A percentile compares a stretch with the other conserved stretches of the same genome.
These are phyloP conservation scores for Megatriorchis doriae DNA, from an alignment of 2,113 vertebrate species.

Conservation along the genomic window DNA sequence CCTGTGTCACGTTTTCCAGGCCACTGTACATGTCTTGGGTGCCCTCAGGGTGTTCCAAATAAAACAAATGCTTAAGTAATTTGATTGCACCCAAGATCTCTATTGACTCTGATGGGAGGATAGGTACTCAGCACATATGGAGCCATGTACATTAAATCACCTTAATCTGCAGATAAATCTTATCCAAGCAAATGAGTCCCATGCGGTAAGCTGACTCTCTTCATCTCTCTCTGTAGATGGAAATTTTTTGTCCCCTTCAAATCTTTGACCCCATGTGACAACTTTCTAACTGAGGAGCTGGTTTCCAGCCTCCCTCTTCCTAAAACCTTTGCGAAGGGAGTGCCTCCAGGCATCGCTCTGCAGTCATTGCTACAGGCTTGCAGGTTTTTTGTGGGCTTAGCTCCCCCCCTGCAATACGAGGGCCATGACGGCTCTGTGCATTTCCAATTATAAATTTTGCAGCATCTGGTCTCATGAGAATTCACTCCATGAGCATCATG, in stretches of 20 bases:
- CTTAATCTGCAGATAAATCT: background rate
- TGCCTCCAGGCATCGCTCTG: background rate
- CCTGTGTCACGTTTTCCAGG: background rate
- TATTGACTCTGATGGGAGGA: background rate
- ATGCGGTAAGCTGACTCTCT: background rate
- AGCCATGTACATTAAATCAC: background rate
- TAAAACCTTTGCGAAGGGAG: background rate
- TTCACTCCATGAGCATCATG: background rate
- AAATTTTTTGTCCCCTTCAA: background rate
- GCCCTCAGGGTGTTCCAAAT: background rate
- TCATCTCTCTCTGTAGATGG: background rate
- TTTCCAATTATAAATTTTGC: slow-evolving; percentile 12
- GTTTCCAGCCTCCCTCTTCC: background rate
- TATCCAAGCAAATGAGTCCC: background rate
- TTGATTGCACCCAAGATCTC: background rate
- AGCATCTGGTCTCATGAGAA: slow-evolving; percentile 4
- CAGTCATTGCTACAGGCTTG: background rate
- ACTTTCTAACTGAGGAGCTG: background rate
- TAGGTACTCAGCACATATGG: background rate
- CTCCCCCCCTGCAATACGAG: background rate
- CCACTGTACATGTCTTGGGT: background rate
- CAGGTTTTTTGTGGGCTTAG: background rate
- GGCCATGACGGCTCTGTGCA: background rate
- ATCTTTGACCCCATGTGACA: background rate
- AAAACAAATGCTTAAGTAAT: background rate